Conservation (phyloP, 2,113 vertebrate species). For the Bos javanicus region DNA sequence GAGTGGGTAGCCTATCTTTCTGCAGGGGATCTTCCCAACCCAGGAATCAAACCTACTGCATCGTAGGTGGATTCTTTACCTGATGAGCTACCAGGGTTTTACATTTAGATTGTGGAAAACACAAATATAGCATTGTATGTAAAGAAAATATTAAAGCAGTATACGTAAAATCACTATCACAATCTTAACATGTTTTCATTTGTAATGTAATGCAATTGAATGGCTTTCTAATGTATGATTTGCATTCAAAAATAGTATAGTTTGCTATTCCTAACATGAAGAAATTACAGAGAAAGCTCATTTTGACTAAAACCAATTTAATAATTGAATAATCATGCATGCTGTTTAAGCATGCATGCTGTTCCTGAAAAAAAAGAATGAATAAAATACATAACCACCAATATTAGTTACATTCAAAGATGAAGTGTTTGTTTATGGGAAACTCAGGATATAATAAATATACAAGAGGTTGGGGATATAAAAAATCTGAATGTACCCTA, state of each 20-base stretch:
- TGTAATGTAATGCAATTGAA: not conserved
- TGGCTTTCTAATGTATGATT: not conserved
- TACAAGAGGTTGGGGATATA: not conserved
- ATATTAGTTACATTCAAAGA: not conserved
- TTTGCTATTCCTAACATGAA: not conserved
- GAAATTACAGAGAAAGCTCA: not conserved
- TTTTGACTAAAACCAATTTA: constrained; percentile 36
- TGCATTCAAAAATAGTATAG: not conserved
- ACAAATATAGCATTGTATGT: not conserved
- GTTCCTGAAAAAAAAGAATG: not conserved
- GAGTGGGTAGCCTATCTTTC: not conserved
- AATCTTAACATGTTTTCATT: not conserved
- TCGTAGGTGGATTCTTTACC: not conserved
- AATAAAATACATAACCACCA: not conserved
- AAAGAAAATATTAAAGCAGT: not conserved
- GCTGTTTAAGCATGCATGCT: not conserved
- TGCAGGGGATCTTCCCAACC: not conserved
- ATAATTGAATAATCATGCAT: not conserved
- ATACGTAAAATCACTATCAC: not conserved
- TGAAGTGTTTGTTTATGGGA: not conserved
- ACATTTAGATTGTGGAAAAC: not conserved
- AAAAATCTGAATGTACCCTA: not conserved
- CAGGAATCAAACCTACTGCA: not conserved
- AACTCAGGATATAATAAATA: not conserved
- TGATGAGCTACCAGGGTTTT: not conserved